Evolutionary conservation across 1,140 invertebrate genomes (phyloP), one percentile per base, ranked within the genome.

Genomic region (Acromyrmex heyeri): DNA sequence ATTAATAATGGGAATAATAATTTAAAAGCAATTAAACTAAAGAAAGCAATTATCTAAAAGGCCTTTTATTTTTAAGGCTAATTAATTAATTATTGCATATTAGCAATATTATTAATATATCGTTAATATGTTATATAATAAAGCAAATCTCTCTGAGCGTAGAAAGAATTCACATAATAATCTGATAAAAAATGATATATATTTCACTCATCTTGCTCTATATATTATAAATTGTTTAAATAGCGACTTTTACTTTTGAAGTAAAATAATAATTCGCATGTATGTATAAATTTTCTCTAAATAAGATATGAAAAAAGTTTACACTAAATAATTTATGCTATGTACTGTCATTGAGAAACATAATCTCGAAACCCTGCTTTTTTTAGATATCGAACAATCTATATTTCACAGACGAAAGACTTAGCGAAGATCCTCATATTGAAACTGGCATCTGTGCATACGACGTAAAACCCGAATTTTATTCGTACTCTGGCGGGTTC

Each of bases 401-500:
- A 75, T 73, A 27, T 73, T 75, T 61, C 69, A 67, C 64, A 70
- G 44, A 75, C 27, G 24, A 73, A 12, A 61, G 65, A 48, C 67
- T 82, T 82, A 83, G 69, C 38, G 38, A 50, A 61, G 69, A 61
- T 38, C 34, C 61, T 34, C 38, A 73, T 61, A 83, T 83, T 83
- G 79, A 83, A 83, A 75, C 69, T 61, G 55, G 55, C 79, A 75
- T 83, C 55, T 75, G 69, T 50, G 69, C 79, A 75, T 83, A 73
- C 55, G 48, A 83, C 27, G 69, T 83, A 73, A 83, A 83, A 83
- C 69, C 69, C 55, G 38, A 83, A 83, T 83, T 83, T 73, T 82
- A 82, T 82, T 83, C 69, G 38, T 61, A 21, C n/a, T 61, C 24
- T 21, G 48, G n/a, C 27, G 24, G 53, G 34, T 75, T 30, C 67